Evolutionary conservation across 2,888 invertebrate genomes (phyloP).

Genomic region (Acanthopleura granulata): DNA sequence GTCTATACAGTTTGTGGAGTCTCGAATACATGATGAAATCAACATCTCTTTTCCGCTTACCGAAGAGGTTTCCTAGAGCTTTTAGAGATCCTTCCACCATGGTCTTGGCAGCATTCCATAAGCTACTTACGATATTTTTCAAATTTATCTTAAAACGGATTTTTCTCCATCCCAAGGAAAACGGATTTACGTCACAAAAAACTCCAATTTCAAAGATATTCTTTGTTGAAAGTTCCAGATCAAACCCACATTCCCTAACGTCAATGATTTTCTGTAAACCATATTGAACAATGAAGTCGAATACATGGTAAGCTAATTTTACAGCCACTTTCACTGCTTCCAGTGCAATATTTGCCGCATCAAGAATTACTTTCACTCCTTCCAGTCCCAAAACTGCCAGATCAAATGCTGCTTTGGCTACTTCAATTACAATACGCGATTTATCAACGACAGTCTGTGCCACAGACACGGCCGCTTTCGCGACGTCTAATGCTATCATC

Average conservation of each 20-base stretch:
- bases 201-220: constrained; percentile 13
- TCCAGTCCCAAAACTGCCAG: constrained; percentile 1
- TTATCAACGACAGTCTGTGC: constrained; percentile 36
- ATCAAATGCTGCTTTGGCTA: constrained; percentile 29
- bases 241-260: constrained; percentile 9
- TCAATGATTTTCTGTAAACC: constrained; percentile 9
- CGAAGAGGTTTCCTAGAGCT: background rate
- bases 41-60: constrained; percentile 13
- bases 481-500: constrained; percentile 33
- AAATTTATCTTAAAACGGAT: background rate
- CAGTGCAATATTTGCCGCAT: constrained; percentile 1
- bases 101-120: constrained; percentile 16
- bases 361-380: background rate
- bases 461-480: constrained; percentile 28
- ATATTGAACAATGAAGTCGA: constrained; percentile 14
- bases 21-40: background rate
- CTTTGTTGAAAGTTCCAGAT: background rate
- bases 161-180: background rate
- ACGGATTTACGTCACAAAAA: constrained; percentile 7
- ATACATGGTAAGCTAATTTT: background rate
- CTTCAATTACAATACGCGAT: constrained; percentile 28
- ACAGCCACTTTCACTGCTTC: constrained; percentile 6
- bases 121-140: background rate
- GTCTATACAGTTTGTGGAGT: background rate
- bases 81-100: background rate